These are phyloP conservation scores for Drosophila triauraria DNA, from an alignment of 1,140 invertebrate genomes.

Conservation along the genomic window DNA sequence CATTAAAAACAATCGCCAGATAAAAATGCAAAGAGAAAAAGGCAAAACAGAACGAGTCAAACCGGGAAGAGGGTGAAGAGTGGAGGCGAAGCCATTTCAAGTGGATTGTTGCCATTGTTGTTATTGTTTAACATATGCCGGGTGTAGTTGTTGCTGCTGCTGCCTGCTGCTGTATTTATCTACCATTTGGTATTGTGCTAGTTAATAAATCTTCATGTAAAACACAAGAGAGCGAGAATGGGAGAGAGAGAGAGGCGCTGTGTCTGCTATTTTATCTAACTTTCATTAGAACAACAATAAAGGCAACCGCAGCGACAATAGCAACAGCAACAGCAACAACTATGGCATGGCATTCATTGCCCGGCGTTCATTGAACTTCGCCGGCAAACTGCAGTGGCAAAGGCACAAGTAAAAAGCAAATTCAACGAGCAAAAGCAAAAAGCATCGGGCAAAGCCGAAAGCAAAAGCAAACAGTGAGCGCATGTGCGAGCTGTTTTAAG, in stretches of 20 bases:
- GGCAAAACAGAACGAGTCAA: constrained; percentile 14
- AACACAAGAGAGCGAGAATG: constrained; percentile 37
- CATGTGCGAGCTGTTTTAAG: constrained; percentile 53
- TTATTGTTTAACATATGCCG: constrained; percentile 39
- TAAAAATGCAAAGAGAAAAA: constrained; percentile 40
- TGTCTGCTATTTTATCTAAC: constrained; percentile 73
- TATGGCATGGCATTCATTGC: constrained; percentile 62
- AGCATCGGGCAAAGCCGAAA: constrained; percentile 12
- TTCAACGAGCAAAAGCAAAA: constrained; percentile 21
- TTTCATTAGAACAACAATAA: constrained; percentile 73
- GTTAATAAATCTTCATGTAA: constrained; percentile 63
- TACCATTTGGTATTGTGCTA: constrained; percentile 46
- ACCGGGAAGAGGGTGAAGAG: not conserved
- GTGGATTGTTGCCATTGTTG: constrained; percentile 15
- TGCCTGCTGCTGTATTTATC: constrained; percentile 46
- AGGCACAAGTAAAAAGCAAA: constrained; percentile 27
- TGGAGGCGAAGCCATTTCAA: constrained; percentile 1
- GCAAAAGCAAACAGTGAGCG: constrained; percentile 38
- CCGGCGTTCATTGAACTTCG: constrained; percentile 73
- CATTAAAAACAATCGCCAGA: constrained; percentile 60
- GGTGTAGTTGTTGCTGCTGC: constrained; percentile 16
- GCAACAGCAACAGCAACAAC: constrained; percentile 38
- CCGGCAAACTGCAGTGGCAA: constrained; percentile 70
- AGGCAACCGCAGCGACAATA: constrained; percentile 51
- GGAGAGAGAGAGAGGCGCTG: constrained; percentile 9